A percentile compares a stretch with the other conserved stretches of the same genome.
phyloP scores from a whole-genome alignment of 2,113 vertebrate genomes.

The Xenopus borealis region DNA sequence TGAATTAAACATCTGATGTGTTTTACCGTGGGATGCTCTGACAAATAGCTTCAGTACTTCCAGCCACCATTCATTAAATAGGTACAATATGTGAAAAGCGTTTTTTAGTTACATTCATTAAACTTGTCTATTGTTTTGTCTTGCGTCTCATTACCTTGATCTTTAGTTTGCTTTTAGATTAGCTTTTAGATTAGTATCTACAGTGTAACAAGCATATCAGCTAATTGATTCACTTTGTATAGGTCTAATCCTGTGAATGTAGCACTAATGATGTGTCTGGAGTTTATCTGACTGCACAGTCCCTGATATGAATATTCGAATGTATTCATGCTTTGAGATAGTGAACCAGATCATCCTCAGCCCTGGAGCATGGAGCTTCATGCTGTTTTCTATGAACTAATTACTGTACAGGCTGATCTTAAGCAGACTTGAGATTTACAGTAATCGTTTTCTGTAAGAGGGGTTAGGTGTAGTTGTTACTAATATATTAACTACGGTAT shows the following conservation, averaged over 20 bases:
- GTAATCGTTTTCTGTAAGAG: background rate
- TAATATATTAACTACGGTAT: background rate
- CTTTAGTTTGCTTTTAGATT: background rate
- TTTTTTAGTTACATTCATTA: slow-evolving; percentile 11
- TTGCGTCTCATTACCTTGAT: slow-evolving; percentile 11
- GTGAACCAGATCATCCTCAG: background rate
- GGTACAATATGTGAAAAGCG: background rate
- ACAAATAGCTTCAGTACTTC: background rate
- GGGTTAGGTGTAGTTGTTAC: background rate
- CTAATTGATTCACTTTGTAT: slow-evolving; percentile 17
- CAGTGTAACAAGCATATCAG: slow-evolving; percentile 7
- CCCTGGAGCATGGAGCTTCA: background rate
- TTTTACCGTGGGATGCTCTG: too few species aligned
- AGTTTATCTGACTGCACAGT: background rate
- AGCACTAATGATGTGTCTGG: slow-evolving; percentile 2
- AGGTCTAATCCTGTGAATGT: background rate
- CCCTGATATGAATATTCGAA: background rate
- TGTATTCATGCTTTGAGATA: slow-evolving; percentile 1
- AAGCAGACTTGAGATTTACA: background rate
- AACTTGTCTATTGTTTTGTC: slow-evolving; percentile 14
- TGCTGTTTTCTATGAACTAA: background rate
- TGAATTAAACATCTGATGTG: too few species aligned
- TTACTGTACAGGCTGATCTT: background rate
- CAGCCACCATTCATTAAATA: background rate
- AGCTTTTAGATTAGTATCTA: background rate